These are phyloP conservation scores for Leistus spinibarbis DNA, from an alignment of 2,888 invertebrate genomes.

Conservation along the genomic window DNA sequence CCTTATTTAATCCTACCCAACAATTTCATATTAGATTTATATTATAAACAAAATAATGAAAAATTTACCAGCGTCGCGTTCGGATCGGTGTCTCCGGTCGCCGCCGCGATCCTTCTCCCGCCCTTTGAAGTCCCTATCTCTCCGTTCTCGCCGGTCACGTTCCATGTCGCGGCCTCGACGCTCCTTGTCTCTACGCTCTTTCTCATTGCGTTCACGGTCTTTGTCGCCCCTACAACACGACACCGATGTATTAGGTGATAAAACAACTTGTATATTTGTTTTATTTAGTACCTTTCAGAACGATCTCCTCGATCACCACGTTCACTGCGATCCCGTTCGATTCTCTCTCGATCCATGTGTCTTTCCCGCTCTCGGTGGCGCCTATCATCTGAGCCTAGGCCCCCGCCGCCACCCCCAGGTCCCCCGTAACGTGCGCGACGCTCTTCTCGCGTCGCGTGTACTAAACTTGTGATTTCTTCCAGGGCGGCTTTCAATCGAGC, in stretches of 20 bases:
- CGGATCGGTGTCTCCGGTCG: slow-evolving; percentile 50
- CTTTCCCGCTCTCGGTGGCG: slow-evolving; percentile 58
- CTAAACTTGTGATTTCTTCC: slow-evolving; percentile 67
- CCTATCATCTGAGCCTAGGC: slow-evolving; percentile 48
- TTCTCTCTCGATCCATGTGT: slow-evolving; percentile 46
- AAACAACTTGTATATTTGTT: neutral
- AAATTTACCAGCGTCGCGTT: slow-evolving; percentile 50
- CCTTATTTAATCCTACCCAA: slow-evolving; percentile 41
- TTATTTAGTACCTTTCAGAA: slow-evolving; percentile 47
- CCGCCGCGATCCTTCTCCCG: slow-evolving; percentile 43
- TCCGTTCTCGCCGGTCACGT: slow-evolving; percentile 47
- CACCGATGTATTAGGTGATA: too few species aligned
- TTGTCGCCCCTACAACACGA: slow-evolving; percentile 40
- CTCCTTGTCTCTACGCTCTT: slow-evolving; percentile 43
- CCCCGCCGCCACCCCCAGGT: slow-evolving; percentile 45
- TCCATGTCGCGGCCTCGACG: slow-evolving; percentile 42
- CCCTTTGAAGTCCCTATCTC: slow-evolving; percentile 47
- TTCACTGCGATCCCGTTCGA: slow-evolving; percentile 47
- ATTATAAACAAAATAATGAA: neutral
- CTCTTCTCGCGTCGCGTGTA: slow-evolving; percentile 66
- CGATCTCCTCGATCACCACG: slow-evolving; percentile 48
- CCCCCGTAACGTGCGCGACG: slow-evolving; percentile 46
- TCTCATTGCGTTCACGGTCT: slow-evolving; percentile 43
- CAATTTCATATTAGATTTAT: neutral
- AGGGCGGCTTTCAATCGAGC: slow-evolving; percentile 72